A percentile compares a stretch with the other conserved stretches of the same genome.
Evolutionary conservation across 2,888 invertebrate genomes (phyloP).

Genomic region (Thysanoteuthis rhombus): DNA sequence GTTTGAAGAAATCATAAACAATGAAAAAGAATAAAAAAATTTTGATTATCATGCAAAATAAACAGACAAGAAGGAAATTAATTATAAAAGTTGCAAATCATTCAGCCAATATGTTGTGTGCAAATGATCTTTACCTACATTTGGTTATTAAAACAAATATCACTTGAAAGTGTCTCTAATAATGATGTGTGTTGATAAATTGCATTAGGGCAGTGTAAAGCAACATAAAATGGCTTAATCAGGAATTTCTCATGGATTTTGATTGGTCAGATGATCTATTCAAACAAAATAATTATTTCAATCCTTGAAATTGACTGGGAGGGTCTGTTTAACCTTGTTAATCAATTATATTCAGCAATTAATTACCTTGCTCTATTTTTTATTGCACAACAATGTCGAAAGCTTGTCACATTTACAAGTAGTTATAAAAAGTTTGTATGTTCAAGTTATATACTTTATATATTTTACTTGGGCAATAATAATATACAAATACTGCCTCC

Average conservation of each 20-base stretch:
- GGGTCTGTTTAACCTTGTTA: background rate
- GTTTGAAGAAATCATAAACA: background rate
- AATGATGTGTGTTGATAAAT: background rate
- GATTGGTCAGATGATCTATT: background rate
- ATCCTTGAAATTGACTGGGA: background rate
- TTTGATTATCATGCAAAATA: background rate
- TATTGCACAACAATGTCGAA: background rate
- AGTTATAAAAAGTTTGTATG: too few relatives aligned
- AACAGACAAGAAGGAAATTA: background rate
- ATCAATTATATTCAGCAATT: background rate
- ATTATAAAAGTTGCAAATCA: background rate
- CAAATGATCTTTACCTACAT: background rate
- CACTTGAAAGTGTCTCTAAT: background rate
- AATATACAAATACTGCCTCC: too few relatives aligned
- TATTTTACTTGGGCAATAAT: too few relatives aligned
- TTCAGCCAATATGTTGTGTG: background rate
- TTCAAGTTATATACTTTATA: too few relatives aligned
- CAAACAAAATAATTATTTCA: background rate
- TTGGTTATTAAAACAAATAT: background rate
- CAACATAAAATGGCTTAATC: too few relatives aligned
- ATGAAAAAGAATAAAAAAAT: background rate
- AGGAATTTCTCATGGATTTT: too few relatives aligned
- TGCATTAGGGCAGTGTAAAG: background rate
- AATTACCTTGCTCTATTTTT: background rate
- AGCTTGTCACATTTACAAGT: background rate